Conservation (phyloP, 2,888 invertebrate species). For the Blera fallax region DNA sequence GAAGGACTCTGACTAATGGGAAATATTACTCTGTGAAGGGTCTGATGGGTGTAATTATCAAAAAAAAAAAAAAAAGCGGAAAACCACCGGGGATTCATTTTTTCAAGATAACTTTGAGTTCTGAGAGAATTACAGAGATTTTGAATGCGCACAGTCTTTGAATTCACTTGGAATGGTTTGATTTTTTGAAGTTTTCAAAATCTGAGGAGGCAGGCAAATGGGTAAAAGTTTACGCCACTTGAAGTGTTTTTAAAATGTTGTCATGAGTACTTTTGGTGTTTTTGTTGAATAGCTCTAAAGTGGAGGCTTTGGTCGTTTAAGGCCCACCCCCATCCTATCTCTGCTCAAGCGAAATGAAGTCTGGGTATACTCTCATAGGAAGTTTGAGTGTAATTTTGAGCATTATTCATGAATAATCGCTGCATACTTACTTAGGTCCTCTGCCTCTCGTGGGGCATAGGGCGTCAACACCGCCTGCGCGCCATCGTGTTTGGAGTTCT, state of each 20-base stretch:
- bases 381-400: no score
- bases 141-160: neutral
- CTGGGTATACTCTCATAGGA: no score
- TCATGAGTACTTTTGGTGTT: neutral
- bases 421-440: no score
- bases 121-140: neutral
- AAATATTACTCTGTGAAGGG: conserved; percentile 6
- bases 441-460: no score
- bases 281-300: no score
- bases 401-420: neutral
- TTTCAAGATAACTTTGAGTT: conserved; percentile 10
- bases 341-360: no score
- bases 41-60: conserved; percentile 45
- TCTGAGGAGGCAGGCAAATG: no score
- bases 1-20: conserved; percentile 11
- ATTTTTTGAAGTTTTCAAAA: neutral
- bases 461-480: no score
- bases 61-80: neutral
- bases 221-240: neutral
- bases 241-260: neutral
- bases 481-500: no score
- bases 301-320: no score
- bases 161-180: neutral
- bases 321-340: no score
- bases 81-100: neutral